A percentile compares a stretch with the other conserved stretches of the same genome.
phyloP scores from a whole-genome alignment of 2,888 invertebrate species.

The Diadromus collaris region DNA sequence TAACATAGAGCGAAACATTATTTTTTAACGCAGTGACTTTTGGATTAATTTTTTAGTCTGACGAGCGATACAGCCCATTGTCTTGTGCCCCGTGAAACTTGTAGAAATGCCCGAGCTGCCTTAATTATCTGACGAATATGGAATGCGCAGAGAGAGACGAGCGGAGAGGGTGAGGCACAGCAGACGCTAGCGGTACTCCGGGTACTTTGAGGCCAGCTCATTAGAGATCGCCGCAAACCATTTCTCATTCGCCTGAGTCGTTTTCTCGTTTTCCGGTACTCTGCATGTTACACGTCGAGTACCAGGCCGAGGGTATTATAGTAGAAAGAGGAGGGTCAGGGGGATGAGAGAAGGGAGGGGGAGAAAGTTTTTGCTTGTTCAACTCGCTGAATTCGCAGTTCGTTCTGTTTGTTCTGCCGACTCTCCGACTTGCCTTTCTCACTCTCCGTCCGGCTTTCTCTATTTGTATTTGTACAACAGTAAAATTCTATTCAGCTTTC shows the following conservation, averaged over 20 bases:
- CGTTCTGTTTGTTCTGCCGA: slow-evolving; percentile 41
- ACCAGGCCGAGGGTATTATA: slow-evolving; percentile 20
- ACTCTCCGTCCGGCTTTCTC: slow-evolving; percentile 31
- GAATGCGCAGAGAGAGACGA: not conserved
- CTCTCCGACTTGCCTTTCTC: slow-evolving; percentile 33
- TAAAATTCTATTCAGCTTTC: slow-evolving; percentile 42
- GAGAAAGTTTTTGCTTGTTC: slow-evolving; percentile 53
- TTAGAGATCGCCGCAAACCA: slow-evolving; percentile 59
- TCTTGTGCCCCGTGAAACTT: not conserved
- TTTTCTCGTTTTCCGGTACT: slow-evolving; percentile 50
- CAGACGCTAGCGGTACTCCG: slow-evolving; percentile 32
- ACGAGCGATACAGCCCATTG: not conserved
- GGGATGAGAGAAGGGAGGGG: slow-evolving; percentile 1
- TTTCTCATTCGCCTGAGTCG: slow-evolving; percentile 51
- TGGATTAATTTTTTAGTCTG: not conserved
- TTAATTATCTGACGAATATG: slow-evolving; percentile 12
- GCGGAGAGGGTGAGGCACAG: slow-evolving; percentile 3
- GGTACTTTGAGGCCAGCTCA: slow-evolving; percentile 49
- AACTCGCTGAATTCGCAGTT: slow-evolving; percentile 54
- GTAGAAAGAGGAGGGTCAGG: slow-evolving; percentile 2
- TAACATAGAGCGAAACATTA: too few relatives aligned
- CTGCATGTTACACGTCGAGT: slow-evolving; percentile 31
- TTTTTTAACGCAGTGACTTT: not conserved
- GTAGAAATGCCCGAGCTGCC: not conserved
- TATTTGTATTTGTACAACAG: slow-evolving; percentile 50